Base-by-base conservation (phyloP, 2,113 vertebrate species). In the Scytalopus superciliaris region DNA sequence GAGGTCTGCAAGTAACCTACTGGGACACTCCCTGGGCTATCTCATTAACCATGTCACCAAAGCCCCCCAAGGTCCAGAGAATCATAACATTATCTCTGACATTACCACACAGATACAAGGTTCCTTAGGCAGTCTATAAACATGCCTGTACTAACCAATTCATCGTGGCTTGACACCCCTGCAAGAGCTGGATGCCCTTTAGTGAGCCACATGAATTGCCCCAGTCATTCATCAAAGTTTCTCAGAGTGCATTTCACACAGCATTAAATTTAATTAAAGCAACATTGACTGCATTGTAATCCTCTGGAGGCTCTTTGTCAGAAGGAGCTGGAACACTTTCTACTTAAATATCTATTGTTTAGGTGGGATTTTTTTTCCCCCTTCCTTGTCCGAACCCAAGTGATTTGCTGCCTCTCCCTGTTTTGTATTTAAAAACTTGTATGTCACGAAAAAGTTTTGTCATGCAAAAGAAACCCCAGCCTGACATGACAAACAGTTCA, bases 11-110 rank as follows among this genome's bases (percentile, higher is more conserved):
- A 97, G 97, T 96, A 97, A 96, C 99, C 99, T 94, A 98, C 98
- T 98, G 99, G 94, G 99, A 97, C 84, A 97, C 98, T 98, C 98
- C 98, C 98, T 97, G 97, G 98, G 98, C 98, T 98, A 98, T 98
- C 98, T 99, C 99, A 99, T 99, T 99, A 99, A 99, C 98, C 98
- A 97, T 99, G 99, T 99, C 99, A 99, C 99, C 99, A 99, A 99
- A 99, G 99, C 98, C 98, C 98, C 98, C 97, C 97, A 97, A 98
- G 98, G 98, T 97, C 97, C 98, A 95, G 98, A 98, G 98, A 99
- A 99, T 99, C 99, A 99, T 98, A 99, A 99, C 98, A 99, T 98
- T 98, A 98, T 98, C 98, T 98, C 98, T 99, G 98, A 98, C 99
- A 98, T 99, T 98, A 98, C 99, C 99, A 98, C 99, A 99, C 98